Evolutionary conservation across 2,888 invertebrate species (phyloP).

Genomic region (Notocelia uddmanniana): DNA sequence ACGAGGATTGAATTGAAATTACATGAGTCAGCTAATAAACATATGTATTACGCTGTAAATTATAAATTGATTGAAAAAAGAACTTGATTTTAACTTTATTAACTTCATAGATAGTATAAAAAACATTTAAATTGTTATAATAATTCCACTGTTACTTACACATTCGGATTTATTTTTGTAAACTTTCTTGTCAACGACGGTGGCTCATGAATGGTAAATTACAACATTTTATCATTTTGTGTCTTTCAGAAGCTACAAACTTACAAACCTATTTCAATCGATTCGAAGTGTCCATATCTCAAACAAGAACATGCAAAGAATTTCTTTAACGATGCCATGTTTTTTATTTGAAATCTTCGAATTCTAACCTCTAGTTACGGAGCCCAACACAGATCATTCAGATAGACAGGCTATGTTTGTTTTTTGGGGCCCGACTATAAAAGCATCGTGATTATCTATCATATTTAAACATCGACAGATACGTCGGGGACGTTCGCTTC

Average conservation of each 20-base stretch:
- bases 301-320: slow-evolving; percentile 66
- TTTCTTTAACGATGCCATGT: slow-evolving; percentile 65
- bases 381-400: slow-evolving; percentile 65
- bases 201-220: neutral
- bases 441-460: slow-evolving; percentile 74
- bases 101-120: too few relatives aligned
- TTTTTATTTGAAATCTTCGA: slow-evolving; percentile 65
- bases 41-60: too few relatives aligned
- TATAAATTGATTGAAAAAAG: too few relatives aligned
- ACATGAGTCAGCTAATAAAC: too few relatives aligned
- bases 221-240: neutral
- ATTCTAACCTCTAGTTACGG: slow-evolving; percentile 74
- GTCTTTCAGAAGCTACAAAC: slow-evolving; percentile 34
- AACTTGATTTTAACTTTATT: too few relatives aligned
- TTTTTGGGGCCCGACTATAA: slow-evolving; percentile 70
- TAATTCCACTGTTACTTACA: too few relatives aligned
- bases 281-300: slow-evolving; percentile 53
- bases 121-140: too few relatives aligned
- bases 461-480: slow-evolving; percentile 77
- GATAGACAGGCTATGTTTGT: slow-evolving; percentile 65
- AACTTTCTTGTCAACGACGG: neutral
- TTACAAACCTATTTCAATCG: slow-evolving; percentile 37
- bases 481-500: slow-evolving; percentile 65
- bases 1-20: neutral
- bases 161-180: neutral